phyloP scores from a whole-genome alignment of 2,888 invertebrate species.

The Tortrix viridana region DNA sequence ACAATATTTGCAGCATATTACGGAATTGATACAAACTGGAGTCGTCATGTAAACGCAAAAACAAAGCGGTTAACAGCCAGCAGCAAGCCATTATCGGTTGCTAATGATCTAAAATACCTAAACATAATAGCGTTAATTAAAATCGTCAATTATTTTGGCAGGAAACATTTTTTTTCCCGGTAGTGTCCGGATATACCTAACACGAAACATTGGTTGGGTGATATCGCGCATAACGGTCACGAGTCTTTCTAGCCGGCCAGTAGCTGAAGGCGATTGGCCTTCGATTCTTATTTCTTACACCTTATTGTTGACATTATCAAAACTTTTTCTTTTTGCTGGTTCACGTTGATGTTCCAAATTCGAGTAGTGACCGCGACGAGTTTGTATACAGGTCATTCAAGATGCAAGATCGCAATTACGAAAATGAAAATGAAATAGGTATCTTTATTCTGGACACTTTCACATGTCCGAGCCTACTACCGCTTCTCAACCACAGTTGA shows the following conservation, averaged over 20 bases:
- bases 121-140: conserved; percentile 27
- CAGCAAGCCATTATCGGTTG: conserved; percentile 25
- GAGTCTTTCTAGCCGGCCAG: conserved; percentile 19
- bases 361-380: conserved; percentile 1
- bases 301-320: conserved; percentile 28
- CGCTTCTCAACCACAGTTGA: too few relatives aligned
- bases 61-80: conserved; percentile 16
- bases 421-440: too few relatives aligned
- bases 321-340: conserved; percentile 12
- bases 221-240: conserved; percentile 38
- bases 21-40: background rate
- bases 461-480: too few relatives aligned
- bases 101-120: conserved; percentile 33
- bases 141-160: conserved; percentile 29
- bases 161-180: too few relatives aligned
- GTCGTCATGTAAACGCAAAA: background rate
- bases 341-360: conserved; percentile 21
- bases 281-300: conserved; percentile 1
- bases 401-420: background rate
- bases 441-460: too few relatives aligned
- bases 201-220: conserved; percentile 24
- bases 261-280: conserved; percentile 13
- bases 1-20: background rate
- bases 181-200: too few relatives aligned
- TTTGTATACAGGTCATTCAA: background rate